These are phyloP conservation scores for Ceratotherium simum DNA, from an alignment of 2,113 vertebrate species.

Conservation along the genomic window DNA sequence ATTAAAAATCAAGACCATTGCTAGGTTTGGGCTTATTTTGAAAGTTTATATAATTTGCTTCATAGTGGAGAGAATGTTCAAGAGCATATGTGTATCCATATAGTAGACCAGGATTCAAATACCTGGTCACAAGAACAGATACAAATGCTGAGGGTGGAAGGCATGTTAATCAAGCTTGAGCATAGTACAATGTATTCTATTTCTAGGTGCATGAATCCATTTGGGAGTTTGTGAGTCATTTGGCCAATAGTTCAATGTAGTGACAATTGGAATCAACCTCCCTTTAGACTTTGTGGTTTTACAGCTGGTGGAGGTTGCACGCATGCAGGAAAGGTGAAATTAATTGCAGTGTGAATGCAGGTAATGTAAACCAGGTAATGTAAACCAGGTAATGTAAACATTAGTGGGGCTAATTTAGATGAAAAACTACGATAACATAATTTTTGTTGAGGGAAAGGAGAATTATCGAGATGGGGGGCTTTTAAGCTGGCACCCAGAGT, in stretches of 20 bases:
- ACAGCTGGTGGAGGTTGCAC: background rate
- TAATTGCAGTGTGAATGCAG: background rate
- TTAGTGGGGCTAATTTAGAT: background rate
- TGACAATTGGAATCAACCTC: background rate
- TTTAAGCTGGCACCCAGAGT: background rate
- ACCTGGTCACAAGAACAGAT: background rate
- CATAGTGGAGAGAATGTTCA: background rate
- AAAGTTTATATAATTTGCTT: slow-evolving; percentile 62
- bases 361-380: background rate
- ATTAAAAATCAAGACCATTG: slow-evolving; percentile 38
- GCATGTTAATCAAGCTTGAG: background rate
- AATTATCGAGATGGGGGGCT: background rate
- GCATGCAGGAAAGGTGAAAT: background rate
- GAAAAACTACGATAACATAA: background rate
- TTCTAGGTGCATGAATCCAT: background rate
- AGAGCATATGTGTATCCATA: accelerated
- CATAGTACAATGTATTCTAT: accelerated
- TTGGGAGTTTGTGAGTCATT: background rate
- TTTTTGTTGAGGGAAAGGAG: background rate
- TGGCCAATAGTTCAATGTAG: background rate
- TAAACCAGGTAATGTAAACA: background rate
- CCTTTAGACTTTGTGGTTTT: background rate
- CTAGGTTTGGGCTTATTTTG: slow-evolving; percentile 1
- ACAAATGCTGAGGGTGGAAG: background rate
- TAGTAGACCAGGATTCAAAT: background rate